Evolutionary conservation across 2,113 vertebrate species (phyloP).

Genomic region (Bolborhynchus lineola): DNA sequence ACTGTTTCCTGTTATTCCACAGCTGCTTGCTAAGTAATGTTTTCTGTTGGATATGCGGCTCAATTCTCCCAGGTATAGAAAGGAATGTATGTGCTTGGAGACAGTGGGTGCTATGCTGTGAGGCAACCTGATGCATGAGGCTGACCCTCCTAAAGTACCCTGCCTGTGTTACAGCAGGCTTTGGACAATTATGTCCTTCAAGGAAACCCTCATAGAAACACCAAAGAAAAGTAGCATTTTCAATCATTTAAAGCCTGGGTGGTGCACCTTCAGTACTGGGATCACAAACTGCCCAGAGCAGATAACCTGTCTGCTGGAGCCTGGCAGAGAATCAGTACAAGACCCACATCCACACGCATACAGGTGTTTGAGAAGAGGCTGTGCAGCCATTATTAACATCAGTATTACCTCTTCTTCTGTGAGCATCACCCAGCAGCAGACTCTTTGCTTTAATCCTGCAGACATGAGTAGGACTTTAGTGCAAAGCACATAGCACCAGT

Average conservation of each 20-base stretch:
- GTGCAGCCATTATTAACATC: not conserved
- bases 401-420: not conserved
- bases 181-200: not conserved
- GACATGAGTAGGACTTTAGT: not conserved
- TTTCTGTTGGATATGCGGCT: not conserved
- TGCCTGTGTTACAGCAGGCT: fast-evolving
- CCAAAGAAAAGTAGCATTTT: not conserved
- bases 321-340: not conserved
- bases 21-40: fast-evolving
- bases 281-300: not conserved
- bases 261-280: not conserved
- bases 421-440: not conserved
- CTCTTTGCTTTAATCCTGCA: not conserved
- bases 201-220: not conserved
- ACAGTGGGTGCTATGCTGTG: fast-evolving
- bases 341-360: too few species aligned
- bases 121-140: not conserved
- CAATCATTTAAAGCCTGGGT: not conserved
- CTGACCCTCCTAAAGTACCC: not conserved
- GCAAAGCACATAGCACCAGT: fast-evolving
- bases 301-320: not conserved
- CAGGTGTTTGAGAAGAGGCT: not conserved
- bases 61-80: not conserved
- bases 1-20: not conserved
- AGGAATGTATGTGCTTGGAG: fast-evolving